phyloP scores from a whole-genome alignment of 2,113 vertebrate species.

The Lepus americanus region DNA sequence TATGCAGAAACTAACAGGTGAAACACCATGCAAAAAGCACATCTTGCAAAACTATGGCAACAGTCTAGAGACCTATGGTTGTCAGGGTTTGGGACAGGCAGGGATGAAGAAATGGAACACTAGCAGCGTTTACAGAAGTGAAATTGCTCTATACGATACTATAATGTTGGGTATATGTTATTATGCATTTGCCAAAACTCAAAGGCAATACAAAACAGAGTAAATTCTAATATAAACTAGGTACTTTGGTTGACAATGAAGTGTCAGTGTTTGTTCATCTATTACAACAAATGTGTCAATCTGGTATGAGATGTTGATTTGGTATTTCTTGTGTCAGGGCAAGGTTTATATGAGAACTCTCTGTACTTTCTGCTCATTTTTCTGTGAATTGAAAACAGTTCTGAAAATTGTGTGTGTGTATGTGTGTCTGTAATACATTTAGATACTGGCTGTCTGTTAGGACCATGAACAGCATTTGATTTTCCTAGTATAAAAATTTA shows the following conservation, averaged over 20 bases:
- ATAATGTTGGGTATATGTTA: background rate
- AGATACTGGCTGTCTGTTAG: background rate
- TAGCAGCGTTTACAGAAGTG: background rate
- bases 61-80: background rate
- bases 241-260: background rate
- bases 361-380: too few relatives aligned
- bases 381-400: too few relatives aligned
- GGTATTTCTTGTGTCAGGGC: background rate
- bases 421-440: background rate
- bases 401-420: too few relatives aligned
- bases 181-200: background rate
- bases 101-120: background rate
- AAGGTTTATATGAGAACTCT: background rate
- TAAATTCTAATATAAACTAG: background rate
- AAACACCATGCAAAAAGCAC: background rate
- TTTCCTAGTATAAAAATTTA: background rate
- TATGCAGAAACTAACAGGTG: background rate
- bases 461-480: background rate
- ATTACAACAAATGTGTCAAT: background rate
- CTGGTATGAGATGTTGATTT: background rate
- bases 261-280: background rate
- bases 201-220: background rate
- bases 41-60: background rate
- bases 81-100: background rate
- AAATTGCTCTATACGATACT: background rate